Conservation (phyloP, 2,888 invertebrate genomes). For the Ichneumon xanthorius region DNA sequence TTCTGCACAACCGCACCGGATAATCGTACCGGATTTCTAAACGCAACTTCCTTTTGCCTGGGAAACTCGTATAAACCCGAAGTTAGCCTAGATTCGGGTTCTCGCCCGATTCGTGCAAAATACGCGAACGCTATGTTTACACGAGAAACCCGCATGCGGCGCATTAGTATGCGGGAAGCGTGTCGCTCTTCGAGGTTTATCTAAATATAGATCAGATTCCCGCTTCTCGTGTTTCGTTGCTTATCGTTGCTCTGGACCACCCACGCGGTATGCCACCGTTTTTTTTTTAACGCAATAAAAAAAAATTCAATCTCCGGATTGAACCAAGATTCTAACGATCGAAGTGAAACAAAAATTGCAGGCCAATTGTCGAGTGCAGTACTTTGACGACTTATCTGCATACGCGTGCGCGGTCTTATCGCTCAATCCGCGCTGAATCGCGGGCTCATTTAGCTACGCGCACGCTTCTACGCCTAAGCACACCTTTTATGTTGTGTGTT, state of each 20-base stretch:
- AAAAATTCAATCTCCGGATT: not conserved
- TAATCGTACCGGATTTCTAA: constrained; percentile 26
- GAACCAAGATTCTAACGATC: not conserved
- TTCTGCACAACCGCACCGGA: constrained; percentile 8
- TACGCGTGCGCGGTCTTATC: constrained; percentile 40
- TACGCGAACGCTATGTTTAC: constrained; percentile 32
- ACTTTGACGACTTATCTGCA: not conserved
- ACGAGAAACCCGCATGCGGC: not conserved
- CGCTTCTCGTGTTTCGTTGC: constrained; percentile 16
- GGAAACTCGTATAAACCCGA: constrained; percentile 6
- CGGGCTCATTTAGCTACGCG: constrained; percentile 40
- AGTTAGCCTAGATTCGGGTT: constrained; percentile 23
- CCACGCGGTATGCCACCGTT: not conserved
- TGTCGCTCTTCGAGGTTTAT: constrained; percentile 38
- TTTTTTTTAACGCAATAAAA: constrained; percentile 10
- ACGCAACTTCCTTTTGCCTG: not conserved
- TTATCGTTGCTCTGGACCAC: constrained; percentile 20
- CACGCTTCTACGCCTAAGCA: constrained; percentile 47
- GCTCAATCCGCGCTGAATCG: constrained; percentile 45
- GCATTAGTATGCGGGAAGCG: constrained; percentile 14
- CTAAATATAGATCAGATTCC: constrained; percentile 48
- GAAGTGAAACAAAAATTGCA: constrained; percentile 18
- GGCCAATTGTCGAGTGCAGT: not conserved
- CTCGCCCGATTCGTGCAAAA: constrained; percentile 29
- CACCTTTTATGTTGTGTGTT: constrained; percentile 36